These are phyloP conservation scores for Phania funesta DNA, from an alignment of 2,888 invertebrate genomes.

Conservation along the genomic window DNA sequence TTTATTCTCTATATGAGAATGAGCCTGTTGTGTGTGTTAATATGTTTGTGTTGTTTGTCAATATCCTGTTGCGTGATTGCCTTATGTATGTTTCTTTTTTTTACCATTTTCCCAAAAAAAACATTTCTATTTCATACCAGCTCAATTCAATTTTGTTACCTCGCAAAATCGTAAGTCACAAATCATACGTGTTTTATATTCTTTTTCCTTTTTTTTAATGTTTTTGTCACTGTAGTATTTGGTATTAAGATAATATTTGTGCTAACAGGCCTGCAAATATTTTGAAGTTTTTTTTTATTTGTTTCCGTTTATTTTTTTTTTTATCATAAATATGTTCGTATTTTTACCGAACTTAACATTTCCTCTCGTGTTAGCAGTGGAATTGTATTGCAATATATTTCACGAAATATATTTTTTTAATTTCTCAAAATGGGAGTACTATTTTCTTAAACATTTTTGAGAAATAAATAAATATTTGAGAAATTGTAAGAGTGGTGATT, in stretches of 20 bases:
- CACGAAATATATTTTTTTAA: conserved; percentile 65
- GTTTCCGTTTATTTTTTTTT: conserved; percentile 75
- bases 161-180: conserved; percentile 78
- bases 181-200: conserved; percentile 72
- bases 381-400: no score
- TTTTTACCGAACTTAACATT: no score
- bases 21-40: conserved; percentile 69
- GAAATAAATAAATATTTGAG: no score
- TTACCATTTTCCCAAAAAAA: conserved; percentile 43
- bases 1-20: conserved; percentile 10
- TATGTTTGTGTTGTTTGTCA: conserved; percentile 77
- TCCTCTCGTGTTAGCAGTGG: no score
- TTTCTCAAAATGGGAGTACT: conserved; percentile 3
- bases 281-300: conserved; percentile 70
- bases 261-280: conserved; percentile 69
- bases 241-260: conserved; percentile 70
- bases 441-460: neutral
- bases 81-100: conserved; percentile 65
- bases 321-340: conserved; percentile 74
- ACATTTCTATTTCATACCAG: conserved; percentile 52
- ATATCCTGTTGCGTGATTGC: conserved; percentile 79
- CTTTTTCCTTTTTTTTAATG: conserved; percentile 60
- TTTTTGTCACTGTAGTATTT: conserved; percentile 63
- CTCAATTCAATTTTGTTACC: conserved; percentile 70
- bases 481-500: no score